Percentiles rank a stretch among this genome's conserved stretches.
Conservation (phyloP, 2,888 invertebrate genomes). For the Blera fallax region DNA sequence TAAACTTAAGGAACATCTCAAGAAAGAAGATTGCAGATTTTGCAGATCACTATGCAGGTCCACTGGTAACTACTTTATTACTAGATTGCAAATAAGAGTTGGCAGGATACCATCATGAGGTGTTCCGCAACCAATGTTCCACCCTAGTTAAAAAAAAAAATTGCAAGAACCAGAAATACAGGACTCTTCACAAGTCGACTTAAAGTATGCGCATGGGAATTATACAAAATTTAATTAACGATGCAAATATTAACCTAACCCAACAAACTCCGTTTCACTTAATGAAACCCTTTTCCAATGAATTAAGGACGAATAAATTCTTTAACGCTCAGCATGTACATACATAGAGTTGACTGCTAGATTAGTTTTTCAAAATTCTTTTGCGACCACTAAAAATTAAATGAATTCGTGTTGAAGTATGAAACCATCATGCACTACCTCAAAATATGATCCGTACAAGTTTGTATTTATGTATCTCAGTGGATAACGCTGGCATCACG, state of each 20-base stretch:
- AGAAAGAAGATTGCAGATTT: too few species aligned
- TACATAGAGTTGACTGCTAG: neutral
- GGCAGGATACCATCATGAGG: too few species aligned
- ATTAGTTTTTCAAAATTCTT: constrained; percentile 48
- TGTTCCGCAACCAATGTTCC: too few species aligned
- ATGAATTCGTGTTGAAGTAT: constrained; percentile 33
- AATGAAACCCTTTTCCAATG: neutral
- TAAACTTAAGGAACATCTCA: too few species aligned
- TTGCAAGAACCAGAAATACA: too few species aligned
- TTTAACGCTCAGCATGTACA: neutral
- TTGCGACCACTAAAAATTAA: constrained; percentile 42
- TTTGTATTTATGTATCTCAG: neutral
- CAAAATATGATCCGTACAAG: neutral
- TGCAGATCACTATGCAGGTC: too few species aligned
- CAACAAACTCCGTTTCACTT: neutral
- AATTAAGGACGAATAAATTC: constrained; percentile 3
- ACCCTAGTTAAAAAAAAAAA: too few species aligned
- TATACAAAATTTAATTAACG: neutral
- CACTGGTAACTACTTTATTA: too few species aligned
- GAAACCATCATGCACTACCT: constrained; percentile 20
- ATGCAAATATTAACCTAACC: neutral
- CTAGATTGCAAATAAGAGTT: too few species aligned
- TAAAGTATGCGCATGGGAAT: neutral
- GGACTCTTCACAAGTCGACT: too few species aligned
- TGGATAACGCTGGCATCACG: constrained; percentile 34